Evolutionary conservation across 2,797 vertebrate genomes (phyloP), one percentile per base, ranked within the genome.

Genomic region (Iguana delicatissima): DNA sequence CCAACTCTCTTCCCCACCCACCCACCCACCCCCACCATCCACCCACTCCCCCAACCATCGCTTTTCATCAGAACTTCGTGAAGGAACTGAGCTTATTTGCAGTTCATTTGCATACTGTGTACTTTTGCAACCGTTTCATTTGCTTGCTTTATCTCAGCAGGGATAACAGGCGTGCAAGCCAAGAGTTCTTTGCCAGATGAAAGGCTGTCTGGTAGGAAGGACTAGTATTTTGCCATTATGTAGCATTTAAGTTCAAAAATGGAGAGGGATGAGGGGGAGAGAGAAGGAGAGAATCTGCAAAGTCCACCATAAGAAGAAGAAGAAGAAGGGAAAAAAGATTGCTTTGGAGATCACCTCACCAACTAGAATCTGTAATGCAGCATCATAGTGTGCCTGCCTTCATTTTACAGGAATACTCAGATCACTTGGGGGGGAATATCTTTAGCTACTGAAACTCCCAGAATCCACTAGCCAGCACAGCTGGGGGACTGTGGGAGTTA

Each of bases 31-130:
- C 87, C 13, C 26, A 10, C 55, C 42, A 20, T 12, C n/a, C 52
- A 3, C n/a, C n/a, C 1, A 29, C 93, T 62, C 90, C 62, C 87
- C 69, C 42, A 84, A 81, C 83, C 89, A 88, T 16, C 89, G 38
- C 86, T 95, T 94, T 93, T 89, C 96, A 94, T 89, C 77, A 95
- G 72, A 72, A 89, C 29, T 92, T 96, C 86, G 89, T 89, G 77
- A 77, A 86, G 77, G 85, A 95, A 79, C 32, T 13, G n/a, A 69
- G 77, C 87, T 82, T 92, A 89, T 94, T 94, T 91, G 89, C 91
- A 93, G 77, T 55, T 87, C 14, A 0, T 95, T 95, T 94, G 87
- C 94, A 94, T 91, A 89, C 84, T 87, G 88, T 87, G 84, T 74
- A 55, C 91, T 91, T 93, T 67, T 91, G 26, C 84, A 90, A 84